phyloP scores from a whole-genome alignment of 92 coral and sea anemone genomes.

The Heteractis magnifica region DNA sequence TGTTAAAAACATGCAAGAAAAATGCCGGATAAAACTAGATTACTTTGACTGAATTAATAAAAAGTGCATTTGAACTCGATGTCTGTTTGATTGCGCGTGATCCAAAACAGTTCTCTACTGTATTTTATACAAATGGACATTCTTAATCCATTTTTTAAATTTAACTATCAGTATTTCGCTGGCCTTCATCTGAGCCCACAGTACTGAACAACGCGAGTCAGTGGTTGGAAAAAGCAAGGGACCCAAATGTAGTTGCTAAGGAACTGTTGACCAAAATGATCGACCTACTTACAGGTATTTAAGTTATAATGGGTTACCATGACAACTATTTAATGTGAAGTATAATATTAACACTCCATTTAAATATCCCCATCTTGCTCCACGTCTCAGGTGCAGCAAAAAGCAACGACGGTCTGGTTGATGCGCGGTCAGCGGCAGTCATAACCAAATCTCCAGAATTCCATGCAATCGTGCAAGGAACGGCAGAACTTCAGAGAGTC shows the following conservation, averaged over 20 bases:
- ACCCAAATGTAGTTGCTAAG: constrained; percentile 73
- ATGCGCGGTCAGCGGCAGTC: constrained; percentile 54
- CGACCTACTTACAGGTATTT: constrained; percentile 71
- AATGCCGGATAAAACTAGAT: too few relatives aligned
- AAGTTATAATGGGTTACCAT: not conserved
- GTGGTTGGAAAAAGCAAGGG: constrained; percentile 60
- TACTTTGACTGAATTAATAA: too few relatives aligned
- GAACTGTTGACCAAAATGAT: constrained; percentile 85
- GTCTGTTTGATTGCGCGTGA: too few relatives aligned
- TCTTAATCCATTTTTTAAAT: too few relatives aligned
- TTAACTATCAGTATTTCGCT: constrained; percentile 44
- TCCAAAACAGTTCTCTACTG: too few relatives aligned
- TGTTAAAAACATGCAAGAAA: too few relatives aligned
- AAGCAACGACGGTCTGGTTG: constrained; percentile 65
- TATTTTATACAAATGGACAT: too few relatives aligned
- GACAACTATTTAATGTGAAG: not conserved
- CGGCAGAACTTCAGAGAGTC: constrained; percentile 70
- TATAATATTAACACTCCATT: not conserved
- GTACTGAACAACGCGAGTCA: constrained; percentile 57
- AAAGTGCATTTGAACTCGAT: too few relatives aligned
- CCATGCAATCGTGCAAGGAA: constrained; percentile 59
- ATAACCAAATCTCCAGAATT: constrained; percentile 68
- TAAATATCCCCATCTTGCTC: too few relatives aligned
- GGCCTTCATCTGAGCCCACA: constrained; percentile 74
- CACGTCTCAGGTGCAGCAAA: constrained; percentile 61